A percentile compares a stretch with the other conserved stretches of the same genome.
Evolutionary conservation across 2,797 vertebrate genomes (phyloP).

Genomic region (Malacoctenus gilli): DNA sequence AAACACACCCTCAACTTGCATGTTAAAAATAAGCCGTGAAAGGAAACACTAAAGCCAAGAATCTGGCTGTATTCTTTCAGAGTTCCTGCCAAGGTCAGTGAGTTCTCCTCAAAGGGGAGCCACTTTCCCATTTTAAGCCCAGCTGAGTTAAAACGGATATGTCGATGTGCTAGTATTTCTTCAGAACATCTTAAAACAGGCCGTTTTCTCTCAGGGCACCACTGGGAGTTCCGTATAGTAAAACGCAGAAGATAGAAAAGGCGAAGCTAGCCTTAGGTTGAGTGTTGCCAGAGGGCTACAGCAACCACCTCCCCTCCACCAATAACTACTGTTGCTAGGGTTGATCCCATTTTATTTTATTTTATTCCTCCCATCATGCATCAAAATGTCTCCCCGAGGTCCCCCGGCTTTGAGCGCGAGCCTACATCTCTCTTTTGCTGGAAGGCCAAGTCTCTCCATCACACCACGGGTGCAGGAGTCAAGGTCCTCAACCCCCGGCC

Average conservation of each 20-base stretch:
- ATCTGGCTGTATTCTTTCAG: slow-evolving; percentile 53
- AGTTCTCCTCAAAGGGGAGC: slow-evolving; percentile 69
- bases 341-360: slow-evolving; percentile 74
- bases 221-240: slow-evolving; percentile 70
- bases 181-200: slow-evolving; percentile 75
- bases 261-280: slow-evolving; percentile 72
- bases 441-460: slow-evolving; percentile 82
- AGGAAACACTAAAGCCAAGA: slow-evolving; percentile 51
- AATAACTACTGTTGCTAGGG: slow-evolving; percentile 62
- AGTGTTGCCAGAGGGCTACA: slow-evolving; percentile 71
- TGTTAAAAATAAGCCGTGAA: slow-evolving; percentile 57
- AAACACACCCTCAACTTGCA: slow-evolving; percentile 8
- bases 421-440: slow-evolving; percentile 71
- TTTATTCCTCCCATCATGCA: slow-evolving; percentile 80
- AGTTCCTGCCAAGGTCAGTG: slow-evolving; percentile 74
- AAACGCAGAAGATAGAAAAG: slow-evolving; percentile 65
- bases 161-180: slow-evolving; percentile 66
- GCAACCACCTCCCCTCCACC: slow-evolving; percentile 59
- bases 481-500: slow-evolving; percentile 79
- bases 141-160: slow-evolving; percentile 72
- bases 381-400: slow-evolving; percentile 80
- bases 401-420: slow-evolving; percentile 68
- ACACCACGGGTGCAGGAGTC: slow-evolving; percentile 75
- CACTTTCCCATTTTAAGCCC: slow-evolving; percentile 71
- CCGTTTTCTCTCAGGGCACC: slow-evolving; percentile 72